These are phyloP conservation scores for Scaptomyza caliginosa DNA, from an alignment of 2,888 invertebrate species.

Conservation along the genomic window DNA sequence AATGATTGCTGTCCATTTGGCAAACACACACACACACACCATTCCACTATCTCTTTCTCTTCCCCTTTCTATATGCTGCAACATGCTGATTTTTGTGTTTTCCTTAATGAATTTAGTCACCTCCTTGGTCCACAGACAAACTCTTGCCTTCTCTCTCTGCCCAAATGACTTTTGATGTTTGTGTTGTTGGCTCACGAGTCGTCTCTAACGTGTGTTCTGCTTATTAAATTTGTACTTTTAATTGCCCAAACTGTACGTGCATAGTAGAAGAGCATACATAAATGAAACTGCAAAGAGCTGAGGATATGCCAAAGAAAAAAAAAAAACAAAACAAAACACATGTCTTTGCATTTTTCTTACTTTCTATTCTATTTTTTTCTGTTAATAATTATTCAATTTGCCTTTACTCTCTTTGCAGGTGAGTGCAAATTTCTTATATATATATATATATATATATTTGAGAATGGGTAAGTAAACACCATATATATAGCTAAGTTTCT, in stretches of 20 bases:
- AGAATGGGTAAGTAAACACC: constrained; percentile 35
- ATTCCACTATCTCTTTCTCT: background rate
- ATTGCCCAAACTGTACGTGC: constrained; percentile 53
- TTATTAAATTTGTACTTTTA: constrained; percentile 67
- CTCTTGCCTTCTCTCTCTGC: background rate
- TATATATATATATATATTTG: background rate
- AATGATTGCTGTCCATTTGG: constrained; percentile 49
- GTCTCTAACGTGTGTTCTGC: constrained; percentile 32
- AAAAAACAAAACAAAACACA: constrained; percentile 12
- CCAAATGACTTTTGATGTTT: constrained; percentile 42
- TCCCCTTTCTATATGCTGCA: constrained; percentile 2
- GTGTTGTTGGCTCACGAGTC: constrained; percentile 24
- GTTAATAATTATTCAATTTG: constrained; percentile 36
- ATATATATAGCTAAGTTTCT: background rate
- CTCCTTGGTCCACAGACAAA: constrained; percentile 2
- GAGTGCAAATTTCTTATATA: constrained; percentile 40
- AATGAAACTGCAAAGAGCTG: constrained; percentile 1
- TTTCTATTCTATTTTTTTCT: constrained; percentile 2
- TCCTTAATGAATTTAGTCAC: constrained; percentile 60
- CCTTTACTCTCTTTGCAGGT: constrained; percentile 57
- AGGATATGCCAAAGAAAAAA: background rate
- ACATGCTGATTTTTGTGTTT: constrained; percentile 62
- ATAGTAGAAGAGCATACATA: background rate
- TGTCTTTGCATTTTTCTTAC: constrained; percentile 28
- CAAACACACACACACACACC: background rate